Percentiles rank a stretch among this genome's conserved stretches.
Conservation (phyloP, 1,140 invertebrate genomes). For the Dufourea novaeangliae region DNA sequence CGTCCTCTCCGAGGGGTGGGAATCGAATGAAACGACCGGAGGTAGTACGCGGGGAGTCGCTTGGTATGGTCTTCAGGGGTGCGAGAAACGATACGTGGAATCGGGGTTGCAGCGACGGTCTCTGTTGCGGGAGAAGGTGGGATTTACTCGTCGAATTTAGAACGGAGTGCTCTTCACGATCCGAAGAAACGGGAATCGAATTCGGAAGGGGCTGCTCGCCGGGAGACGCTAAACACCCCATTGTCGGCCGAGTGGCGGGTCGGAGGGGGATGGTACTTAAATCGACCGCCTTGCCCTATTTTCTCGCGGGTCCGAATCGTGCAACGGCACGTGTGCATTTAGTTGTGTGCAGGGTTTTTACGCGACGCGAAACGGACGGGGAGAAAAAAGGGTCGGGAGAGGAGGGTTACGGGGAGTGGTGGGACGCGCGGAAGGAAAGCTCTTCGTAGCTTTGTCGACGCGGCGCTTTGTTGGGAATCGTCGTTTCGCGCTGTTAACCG, state of each 20-base stretch:
- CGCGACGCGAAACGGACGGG: not conserved
- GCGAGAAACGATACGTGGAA: too few species aligned
- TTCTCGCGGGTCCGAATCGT: not conserved
- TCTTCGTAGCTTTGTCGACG: slow-evolving; percentile 24
- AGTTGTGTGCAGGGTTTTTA: slow-evolving; percentile 15
- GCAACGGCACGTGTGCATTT: slow-evolving; percentile 13
- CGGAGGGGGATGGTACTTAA: slow-evolving; percentile 59
- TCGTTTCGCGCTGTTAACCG: slow-evolving; percentile 50
- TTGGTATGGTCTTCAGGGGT: too few species aligned
- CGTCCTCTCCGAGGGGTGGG: not conserved
- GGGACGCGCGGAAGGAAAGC: not conserved
- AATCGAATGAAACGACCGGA: not conserved
- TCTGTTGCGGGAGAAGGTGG: not conserved
- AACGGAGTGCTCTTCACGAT: slow-evolving; percentile 51
- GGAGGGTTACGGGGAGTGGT: not conserved
- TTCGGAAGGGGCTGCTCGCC: slow-evolving; percentile 43
- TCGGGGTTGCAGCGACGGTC: too few species aligned
- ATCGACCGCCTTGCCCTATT: slow-evolving; percentile 24
- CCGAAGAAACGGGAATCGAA: slow-evolving; percentile 71
- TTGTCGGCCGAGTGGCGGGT: slow-evolving; percentile 58
- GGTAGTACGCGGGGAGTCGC: too few species aligned
- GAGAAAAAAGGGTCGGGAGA: not conserved
- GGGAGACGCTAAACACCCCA: slow-evolving; percentile 62
- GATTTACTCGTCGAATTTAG: not conserved
- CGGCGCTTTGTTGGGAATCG: slow-evolving; percentile 38